Evolutionary conservation across 2,888 invertebrate species (phyloP), one percentile per base, ranked within the genome.

Genomic region (Psococerastis gibbosa): DNA sequence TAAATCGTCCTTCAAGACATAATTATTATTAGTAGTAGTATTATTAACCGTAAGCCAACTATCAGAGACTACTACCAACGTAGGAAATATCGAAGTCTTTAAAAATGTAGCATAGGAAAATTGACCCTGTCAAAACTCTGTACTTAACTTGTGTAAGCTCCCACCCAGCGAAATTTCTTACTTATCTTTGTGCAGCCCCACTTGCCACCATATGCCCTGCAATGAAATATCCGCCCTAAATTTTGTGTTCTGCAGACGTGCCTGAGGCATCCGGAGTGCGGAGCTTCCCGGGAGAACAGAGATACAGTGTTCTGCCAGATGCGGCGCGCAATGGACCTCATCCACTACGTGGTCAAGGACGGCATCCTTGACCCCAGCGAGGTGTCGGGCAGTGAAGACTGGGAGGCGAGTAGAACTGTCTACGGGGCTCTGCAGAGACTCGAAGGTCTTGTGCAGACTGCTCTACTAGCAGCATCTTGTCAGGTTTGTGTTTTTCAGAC

Each of bases 251-350:
- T 38, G 3, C 58, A 85, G 82, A 81, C 92, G 15, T 89, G 91
- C 59, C 67, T 97, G 50, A 71, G 94, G 55, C 95, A 97, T 65
- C 91, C 94, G 16, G 91, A 94, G 53, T 87, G 91, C 61, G 76
- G 80, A 41, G 79, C 88, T 44, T 89, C 95, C 0, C 74, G 87
- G 50, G 91, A 92, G 62, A 97, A 94, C 63, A 73, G 97, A 6
- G 95, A 97, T 62, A 94, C 94, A 0, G 94, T 98, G 35, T 97
- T 97, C 67, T 89, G 89, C 60, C 92, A 94, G 65, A 97, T 97
- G 84, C 70, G 94, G 48, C 73, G 91, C 49, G 92, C 97, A 18
- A 85, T 97, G 78, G 94, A 97, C 66, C 73, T 95, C 50, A 89
- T 98, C 53, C 94, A 95, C 65, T 89, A 87, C 62, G 92, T 97